Percentiles rank a stretch among this genome's conserved stretches.
Conservation (phyloP, 2,113 vertebrate species). For the Gadus chalcogrammus region DNA sequence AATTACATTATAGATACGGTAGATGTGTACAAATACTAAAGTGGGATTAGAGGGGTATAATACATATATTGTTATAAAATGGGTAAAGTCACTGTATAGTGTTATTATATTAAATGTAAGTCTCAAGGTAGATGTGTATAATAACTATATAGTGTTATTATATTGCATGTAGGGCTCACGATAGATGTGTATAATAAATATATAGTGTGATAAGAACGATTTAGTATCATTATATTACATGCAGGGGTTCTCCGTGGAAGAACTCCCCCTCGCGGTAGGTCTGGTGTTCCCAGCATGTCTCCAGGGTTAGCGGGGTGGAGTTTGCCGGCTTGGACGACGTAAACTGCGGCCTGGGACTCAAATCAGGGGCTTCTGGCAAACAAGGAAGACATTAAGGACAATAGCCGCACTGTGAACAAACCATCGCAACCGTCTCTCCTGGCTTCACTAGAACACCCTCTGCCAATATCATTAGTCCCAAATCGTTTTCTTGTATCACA, state of each 20-base stretch:
- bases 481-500: too few relatives aligned
- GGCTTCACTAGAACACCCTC: too few relatives aligned
- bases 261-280: constrained; percentile 20
- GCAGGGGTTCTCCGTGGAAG: constrained; percentile 20
- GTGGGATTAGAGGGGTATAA: background rate
- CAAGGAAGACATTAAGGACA: too few relatives aligned
- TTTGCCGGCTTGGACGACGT: constrained; percentile 17
- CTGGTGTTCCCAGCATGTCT: constrained; percentile 35
- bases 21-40: too few relatives aligned
- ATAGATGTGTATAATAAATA: background rate
- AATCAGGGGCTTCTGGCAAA: constrained; percentile 44
- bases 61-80: background rate
- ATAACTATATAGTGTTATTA: background rate
- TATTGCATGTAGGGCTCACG: too few relatives aligned
- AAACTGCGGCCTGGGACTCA: constrained; percentile 57
- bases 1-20: too few relatives aligned
- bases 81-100: background rate
- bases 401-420: too few relatives aligned
- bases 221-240: constrained; percentile 29
- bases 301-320: constrained; percentile 11
- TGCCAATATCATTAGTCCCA: too few relatives aligned
- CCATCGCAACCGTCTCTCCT: too few relatives aligned
- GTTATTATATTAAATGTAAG: too few relatives aligned
- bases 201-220: background rate
- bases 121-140: too few relatives aligned